Percentiles rank a stretch among this genome's conserved stretches.
These are phyloP conservation scores for Coptotermes formosanus DNA, from an alignment of 1,140 invertebrate species.

Conservation along the genomic window DNA sequence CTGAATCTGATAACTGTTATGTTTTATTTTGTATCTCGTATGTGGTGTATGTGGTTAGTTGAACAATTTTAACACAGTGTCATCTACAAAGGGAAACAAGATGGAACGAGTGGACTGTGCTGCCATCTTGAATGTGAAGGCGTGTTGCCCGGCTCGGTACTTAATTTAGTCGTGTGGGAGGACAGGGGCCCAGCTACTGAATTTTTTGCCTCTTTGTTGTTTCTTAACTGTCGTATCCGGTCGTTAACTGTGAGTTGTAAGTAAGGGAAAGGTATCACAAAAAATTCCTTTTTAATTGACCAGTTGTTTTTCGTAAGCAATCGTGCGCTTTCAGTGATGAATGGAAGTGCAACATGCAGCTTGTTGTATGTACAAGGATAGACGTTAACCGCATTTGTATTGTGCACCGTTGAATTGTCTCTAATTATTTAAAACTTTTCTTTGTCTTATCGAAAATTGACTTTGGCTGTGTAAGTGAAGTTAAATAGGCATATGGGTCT, in stretches of 20 bases:
- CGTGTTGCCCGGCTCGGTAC: background rate
- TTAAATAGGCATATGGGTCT: too few species aligned
- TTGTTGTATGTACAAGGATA: background rate
- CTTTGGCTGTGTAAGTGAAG: too few species aligned
- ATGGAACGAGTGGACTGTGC: background rate
- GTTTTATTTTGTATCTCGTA: background rate
- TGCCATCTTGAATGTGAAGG: background rate
- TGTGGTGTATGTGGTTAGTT: background rate
- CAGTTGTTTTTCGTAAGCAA: background rate
- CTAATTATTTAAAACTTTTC: too few species aligned
- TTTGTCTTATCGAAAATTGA: too few species aligned
- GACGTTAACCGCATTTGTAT: background rate
- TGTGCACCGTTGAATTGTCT: background rate
- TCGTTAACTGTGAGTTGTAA: background rate
- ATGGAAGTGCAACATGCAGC: constrained; percentile 5
- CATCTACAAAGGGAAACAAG: background rate
- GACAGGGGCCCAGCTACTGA: background rate
- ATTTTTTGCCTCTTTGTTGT: background rate
- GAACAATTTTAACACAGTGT: background rate
- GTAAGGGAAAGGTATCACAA: background rate
- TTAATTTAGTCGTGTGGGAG: constrained; percentile 10
- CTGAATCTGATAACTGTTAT: background rate
- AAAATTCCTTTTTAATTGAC: constrained; percentile 3
- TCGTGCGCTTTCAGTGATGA: background rate
- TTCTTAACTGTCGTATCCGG: background rate